Evolutionary conservation across 1,140 invertebrate species (phyloP).

Genomic region (Eupristina koningsbergeri): DNA sequence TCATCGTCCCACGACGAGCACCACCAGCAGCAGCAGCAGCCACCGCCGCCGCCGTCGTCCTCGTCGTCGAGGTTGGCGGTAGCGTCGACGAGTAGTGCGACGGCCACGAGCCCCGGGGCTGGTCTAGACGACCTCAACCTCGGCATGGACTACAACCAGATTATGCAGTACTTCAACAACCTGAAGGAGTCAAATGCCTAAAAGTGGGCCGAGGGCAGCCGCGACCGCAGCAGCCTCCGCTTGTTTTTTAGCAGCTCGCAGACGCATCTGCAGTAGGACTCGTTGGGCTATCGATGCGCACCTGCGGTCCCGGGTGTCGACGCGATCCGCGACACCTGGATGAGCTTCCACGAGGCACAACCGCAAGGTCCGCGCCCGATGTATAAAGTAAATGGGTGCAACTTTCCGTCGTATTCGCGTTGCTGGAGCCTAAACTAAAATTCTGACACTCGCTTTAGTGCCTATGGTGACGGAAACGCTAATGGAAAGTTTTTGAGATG

Average conservation of each 20-base stretch:
- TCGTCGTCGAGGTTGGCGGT: constrained; percentile 17
- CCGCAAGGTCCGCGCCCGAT: neutral
- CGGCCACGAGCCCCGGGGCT: constrained; percentile 56
- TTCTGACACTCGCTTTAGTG: neutral
- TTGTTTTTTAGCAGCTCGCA: constrained; percentile 32
- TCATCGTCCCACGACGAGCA: constrained; percentile 55
- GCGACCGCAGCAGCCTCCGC: constrained; percentile 39
- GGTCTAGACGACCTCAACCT: constrained; percentile 85
- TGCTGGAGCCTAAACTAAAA: neutral
- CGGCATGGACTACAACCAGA: constrained; percentile 96
- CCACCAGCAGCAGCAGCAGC: constrained; percentile 55
- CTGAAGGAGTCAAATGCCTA: constrained; percentile 83
- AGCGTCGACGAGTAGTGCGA: neutral
- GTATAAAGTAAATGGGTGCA: neutral
- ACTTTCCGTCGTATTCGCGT: neutral
- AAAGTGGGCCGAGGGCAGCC: constrained; percentile 54
- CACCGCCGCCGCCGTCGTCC: constrained; percentile 60
- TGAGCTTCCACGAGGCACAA: no score
- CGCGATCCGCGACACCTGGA: neutral
- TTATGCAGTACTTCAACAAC: constrained; percentile 98
- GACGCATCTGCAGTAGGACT: constrained; percentile 37
- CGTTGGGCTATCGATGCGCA: constrained; percentile 24
- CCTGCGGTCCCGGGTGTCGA: no score
- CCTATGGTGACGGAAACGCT: neutral
- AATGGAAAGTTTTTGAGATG: no score